Base-by-base conservation (phyloP, 2,888 invertebrate species). In the Caradrina clavipalpis region DNA sequence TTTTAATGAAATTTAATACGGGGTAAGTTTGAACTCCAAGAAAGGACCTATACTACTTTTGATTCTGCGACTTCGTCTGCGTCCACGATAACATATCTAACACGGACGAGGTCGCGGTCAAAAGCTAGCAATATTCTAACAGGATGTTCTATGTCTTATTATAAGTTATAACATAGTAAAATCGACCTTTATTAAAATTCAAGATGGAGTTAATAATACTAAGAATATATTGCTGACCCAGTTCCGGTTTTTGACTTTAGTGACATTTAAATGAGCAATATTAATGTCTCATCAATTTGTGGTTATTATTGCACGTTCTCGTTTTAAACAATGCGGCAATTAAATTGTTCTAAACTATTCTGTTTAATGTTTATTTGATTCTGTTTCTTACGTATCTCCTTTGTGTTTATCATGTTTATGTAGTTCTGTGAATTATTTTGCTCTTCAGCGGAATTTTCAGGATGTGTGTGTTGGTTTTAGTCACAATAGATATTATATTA, bases 241-340 rank as follows among this genome's bases (percentile, higher is more conserved):
- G 66, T 67, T 77, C 77, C 77, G 77, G 81, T 73, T 77, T 62
- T 59, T 65, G 67, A 67, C 65, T 15, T 54, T 1, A 11, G 26
- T 68, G 26, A 54, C 35, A 60, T 8, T 54, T 4, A 53, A 56
- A 59, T 54, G 51, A 26, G 31, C 71, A 22, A 58, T 47, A 70
- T 51, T 66, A 76, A 56, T 71, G 13, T 58, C 10, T 49, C 62
- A 72, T 77, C 55, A 66, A 56, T 66, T 69, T 69, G 65, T 53
- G 70, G 56, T 74, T 66, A 51, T 55, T 39, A 57, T n/a, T 39
- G 21, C 57, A 50, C 5, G 22, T 69, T 64, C 58, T 49, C 39
- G 5, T 39, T 31, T 61, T 0, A 26, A 64, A 77, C 78, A 78
- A 73, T 69, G 47, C 50, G 35, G 7, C 47, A 17, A 56, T 76